Conservation (phyloP, 2,113 vertebrate species). For the Mesocricetus auratus region DNA sequence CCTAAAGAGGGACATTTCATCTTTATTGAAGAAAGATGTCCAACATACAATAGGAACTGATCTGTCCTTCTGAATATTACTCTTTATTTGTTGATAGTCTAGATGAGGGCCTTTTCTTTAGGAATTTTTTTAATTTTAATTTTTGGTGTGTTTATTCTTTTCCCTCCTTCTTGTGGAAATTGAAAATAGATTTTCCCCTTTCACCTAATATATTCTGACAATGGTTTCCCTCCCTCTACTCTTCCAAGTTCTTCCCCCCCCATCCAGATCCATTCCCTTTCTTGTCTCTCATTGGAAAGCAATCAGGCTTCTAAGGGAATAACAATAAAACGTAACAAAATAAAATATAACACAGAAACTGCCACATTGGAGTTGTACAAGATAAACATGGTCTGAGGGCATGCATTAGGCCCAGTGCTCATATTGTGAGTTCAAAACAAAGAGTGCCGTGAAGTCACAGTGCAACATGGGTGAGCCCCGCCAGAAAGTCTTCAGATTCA, state of each 20-base stretch:
- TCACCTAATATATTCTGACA: background rate
- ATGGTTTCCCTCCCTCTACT: background rate
- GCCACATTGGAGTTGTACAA: background rate
- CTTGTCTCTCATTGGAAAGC: background rate
- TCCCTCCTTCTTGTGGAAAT: background rate
- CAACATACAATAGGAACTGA: background rate
- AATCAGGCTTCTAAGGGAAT: background rate
- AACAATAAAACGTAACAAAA: background rate
- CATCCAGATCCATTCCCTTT: background rate
- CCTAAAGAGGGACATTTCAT: background rate
- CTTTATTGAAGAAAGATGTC: conserved; percentile 3
- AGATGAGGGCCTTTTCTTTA: background rate
- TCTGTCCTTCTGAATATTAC: conserved; percentile 13
- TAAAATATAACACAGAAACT: background rate
- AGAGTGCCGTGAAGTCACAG: background rate
- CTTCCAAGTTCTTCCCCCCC: too few species aligned
- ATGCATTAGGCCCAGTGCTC: background rate
- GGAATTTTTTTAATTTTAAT: background rate
- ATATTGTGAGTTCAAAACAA: background rate
- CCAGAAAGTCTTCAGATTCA: background rate
- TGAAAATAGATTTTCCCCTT: background rate
- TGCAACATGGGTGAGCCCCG: background rate
- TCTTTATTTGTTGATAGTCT: background rate
- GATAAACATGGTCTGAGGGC: too few species aligned
- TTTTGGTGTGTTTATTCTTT: background rate